phyloP scores from a whole-genome alignment of 1,140 invertebrate genomes.

The Zaprionus capensis region DNA sequence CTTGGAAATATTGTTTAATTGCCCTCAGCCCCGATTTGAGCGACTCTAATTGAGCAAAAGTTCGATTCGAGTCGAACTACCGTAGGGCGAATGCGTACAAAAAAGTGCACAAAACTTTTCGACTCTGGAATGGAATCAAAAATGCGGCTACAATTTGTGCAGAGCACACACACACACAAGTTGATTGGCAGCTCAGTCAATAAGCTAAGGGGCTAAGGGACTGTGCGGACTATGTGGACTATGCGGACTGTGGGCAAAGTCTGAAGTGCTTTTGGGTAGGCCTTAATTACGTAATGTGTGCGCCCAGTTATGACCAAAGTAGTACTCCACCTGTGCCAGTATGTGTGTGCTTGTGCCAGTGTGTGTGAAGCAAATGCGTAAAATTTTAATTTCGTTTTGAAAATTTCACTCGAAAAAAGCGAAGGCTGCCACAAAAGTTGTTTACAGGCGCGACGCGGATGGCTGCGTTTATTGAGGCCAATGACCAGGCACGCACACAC shows the following conservation, averaged over 20 bases:
- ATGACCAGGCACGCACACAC: slow-evolving; percentile 65
- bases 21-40: slow-evolving; percentile 64
- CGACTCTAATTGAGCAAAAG: slow-evolving; percentile 75
- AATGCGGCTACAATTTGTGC: slow-evolving; percentile 76
- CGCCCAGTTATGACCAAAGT: slow-evolving; percentile 76
- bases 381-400: slow-evolving; percentile 82
- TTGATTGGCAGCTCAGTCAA: slow-evolving; percentile 76
- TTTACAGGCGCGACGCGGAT: slow-evolving; percentile 55
- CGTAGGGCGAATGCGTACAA: slow-evolving; percentile 62
- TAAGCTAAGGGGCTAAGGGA: slow-evolving; percentile 29
- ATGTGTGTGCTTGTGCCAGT: slow-evolving; percentile 40
- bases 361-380: slow-evolving; percentile 68
- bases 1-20: slow-evolving; percentile 77
- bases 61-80: slow-evolving; percentile 17
- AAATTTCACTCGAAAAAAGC: slow-evolving; percentile 69
- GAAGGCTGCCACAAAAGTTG: slow-evolving; percentile 61
- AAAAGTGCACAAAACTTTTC: slow-evolving; percentile 57
- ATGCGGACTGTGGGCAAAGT: slow-evolving; percentile 54
- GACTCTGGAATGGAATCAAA: slow-evolving; percentile 69
- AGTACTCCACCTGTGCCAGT: slow-evolving; percentile 60
- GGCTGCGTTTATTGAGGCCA: slow-evolving; percentile 69
- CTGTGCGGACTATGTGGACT: neutral
- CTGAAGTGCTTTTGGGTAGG: slow-evolving; percentile 80
- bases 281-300: slow-evolving; percentile 81
- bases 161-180: slow-evolving; percentile 54